Base-by-base conservation (phyloP, 2,888 invertebrate species). In the Pyralis farinalis region DNA sequence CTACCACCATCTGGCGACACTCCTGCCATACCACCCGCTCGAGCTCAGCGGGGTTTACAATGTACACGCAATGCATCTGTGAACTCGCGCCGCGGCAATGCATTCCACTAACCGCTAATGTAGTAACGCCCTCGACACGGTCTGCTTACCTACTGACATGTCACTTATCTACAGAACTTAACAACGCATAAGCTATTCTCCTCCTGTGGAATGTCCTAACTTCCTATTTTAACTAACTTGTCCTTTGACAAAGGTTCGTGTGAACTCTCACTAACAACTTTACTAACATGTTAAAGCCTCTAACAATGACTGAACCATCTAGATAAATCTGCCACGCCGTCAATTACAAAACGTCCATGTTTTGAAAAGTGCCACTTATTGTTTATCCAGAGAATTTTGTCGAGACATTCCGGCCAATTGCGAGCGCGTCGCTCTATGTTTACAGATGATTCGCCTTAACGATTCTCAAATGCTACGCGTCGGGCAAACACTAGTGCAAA, bases 11-110 rank as follows among this genome's bases (percentile, higher is more conserved):
- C 73, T 89, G 84, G 90, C 89, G 69, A 91, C 91, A 78, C 87
- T 91, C 69, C 89, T 91, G 78, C 91, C 90, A 83, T 92, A 91
- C 90, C 92, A 85, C 91, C 93, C 91, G 90, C 93, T 92, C 71
- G 92, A 92, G 71, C 84, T 89, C 75, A 91, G 82, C 77, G 91
- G 91, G 74, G 91, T 92, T 85, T 92, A 92, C 90, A 92, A 92
- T 84, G 90, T 93, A 91, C 93, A 93, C 91, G 93, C 93, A 91
- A 92, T 93, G 92, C 93, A 93, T 92, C 93, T 93, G 93, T 94
- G 93, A 93, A 93, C 91, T 89, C 82, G 85, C 73, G 76, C 72
- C 74, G 48, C 79, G 86, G 83, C 87, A 83, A 81, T 86, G 87
- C 87, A 87, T 86, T 86, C 87, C 84, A 79, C 80, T 81, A 83